These are phyloP conservation scores for Musca domestica DNA, from an alignment of 1,140 invertebrate species.

Conservation along the genomic window DNA sequence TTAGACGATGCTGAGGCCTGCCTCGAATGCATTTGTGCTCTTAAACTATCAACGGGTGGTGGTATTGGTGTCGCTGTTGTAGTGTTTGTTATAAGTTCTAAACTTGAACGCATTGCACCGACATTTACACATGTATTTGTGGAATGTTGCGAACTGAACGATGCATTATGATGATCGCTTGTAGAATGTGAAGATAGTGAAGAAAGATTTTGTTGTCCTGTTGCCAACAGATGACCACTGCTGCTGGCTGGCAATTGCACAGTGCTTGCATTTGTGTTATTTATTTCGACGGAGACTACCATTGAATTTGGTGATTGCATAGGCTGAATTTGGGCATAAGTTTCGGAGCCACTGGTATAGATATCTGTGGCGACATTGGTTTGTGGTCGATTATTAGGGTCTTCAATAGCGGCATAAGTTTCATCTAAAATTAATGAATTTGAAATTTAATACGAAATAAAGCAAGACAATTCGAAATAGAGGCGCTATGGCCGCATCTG, in stretches of 20 bases:
- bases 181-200: background rate
- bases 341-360: conserved; percentile 80
- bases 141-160: conserved; percentile 2
- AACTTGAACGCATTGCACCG: background rate
- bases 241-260: background rate
- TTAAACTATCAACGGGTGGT: conserved; percentile 44
- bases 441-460: background rate
- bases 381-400: conserved; percentile 67
- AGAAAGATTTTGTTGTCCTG: conserved; percentile 31
- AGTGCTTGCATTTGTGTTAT: conserved; percentile 22
- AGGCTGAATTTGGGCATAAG: conserved; percentile 83
- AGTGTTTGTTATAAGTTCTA: conserved; percentile 27
- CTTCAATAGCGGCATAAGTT: conserved; percentile 86
- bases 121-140: background rate
- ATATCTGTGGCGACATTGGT: conserved; percentile 52
- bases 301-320: conserved; percentile 56
- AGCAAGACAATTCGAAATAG: too few relatives aligned
- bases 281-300: conserved; percentile 58
- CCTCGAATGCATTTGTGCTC: conserved; percentile 51
- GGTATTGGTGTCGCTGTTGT: conserved; percentile 41
- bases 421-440: conserved; percentile 62
- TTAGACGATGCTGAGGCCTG: conserved; percentile 71
- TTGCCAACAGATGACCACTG: conserved; percentile 7
- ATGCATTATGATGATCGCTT: background rate
- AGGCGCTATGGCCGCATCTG: too few relatives aligned